Conservation (phyloP, 1,140 invertebrate genomes). For the Ridgeia piscesae region DNA sequence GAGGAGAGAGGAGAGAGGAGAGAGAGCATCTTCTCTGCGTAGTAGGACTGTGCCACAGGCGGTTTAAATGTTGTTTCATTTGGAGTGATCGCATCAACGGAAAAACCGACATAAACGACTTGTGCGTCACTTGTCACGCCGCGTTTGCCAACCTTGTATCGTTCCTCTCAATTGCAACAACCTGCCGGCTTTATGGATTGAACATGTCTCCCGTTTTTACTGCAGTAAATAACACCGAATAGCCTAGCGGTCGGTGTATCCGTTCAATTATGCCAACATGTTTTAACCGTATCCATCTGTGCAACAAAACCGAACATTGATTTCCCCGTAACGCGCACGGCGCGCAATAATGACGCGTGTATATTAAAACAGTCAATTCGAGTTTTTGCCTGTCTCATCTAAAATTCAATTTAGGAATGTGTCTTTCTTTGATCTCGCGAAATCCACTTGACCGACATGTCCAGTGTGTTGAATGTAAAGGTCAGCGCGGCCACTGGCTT, state of each 20-base stretch:
- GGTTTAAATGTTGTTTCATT: neutral
- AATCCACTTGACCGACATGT: no score
- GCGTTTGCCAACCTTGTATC: no score
- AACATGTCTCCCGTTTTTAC: neutral
- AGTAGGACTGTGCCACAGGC: neutral
- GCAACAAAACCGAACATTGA: neutral
- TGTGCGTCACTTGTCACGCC: no score
- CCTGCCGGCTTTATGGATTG: neutral
- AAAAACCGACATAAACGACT: neutral
- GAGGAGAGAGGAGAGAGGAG: no score
- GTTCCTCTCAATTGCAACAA: neutral
- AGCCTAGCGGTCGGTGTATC: neutral
- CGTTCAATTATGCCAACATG: neutral
- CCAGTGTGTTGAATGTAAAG: no score
- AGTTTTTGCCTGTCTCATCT: no score
- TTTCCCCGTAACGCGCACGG: neutral
- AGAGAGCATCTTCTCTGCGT: neutral
- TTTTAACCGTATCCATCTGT: neutral
- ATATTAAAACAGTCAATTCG: neutral
- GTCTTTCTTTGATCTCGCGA: no score
- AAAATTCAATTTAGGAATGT: no score
- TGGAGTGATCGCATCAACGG: neutral
- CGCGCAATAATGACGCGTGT: neutral
- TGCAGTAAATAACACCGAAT: neutral
- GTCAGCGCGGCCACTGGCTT: no score